Evolutionary conservation across 2,113 vertebrate genomes (phyloP), one percentile per base, ranked within the genome.

Genomic region (Dicrurus megarhynchus): DNA sequence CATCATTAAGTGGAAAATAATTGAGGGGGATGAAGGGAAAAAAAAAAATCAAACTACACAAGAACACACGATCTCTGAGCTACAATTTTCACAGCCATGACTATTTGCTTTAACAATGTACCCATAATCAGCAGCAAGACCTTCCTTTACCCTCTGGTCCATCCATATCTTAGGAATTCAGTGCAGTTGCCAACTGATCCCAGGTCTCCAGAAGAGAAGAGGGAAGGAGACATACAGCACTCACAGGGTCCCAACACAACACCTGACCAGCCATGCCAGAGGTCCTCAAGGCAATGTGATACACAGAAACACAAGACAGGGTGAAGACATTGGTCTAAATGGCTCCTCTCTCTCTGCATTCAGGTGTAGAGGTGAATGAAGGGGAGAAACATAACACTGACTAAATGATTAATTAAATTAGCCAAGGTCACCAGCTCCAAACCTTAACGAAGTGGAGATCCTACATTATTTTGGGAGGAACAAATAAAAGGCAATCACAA

Each of bases 11-110:
- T 18, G 10, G 23, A 77, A 80, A 84, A 64, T 23, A 59, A 77
- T 3, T 20, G 11, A 74, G 27, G 3, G 11, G 5, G n/a, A n/a
- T n/a, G n/a, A n/a, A n/a, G n/a, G n/a, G 11, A 9, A 1, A 2
- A 32, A 33, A 83, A 78, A 44, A 68, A 35, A 39, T 6, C 56
- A 16, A 77, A n/a, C 55, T 6, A 33, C 3, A 74, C 21, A 44
- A 33, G 61, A 84, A 69, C 39, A 61, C 15, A 41, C 1, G 6
- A 93, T 35, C 44, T 89, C 73, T 37, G 46, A 84, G 73, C 69
- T 73, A 55, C 67, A 92, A 27, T 46, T 87, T 84, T 79, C 56
- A 85, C 23, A 69, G 59, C 30, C 49, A 39, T 3, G 13, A 86
- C 35, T 37, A 73, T 42, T 59, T 50, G 39, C 44, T 90, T 70